Evolutionary conservation across 1,140 invertebrate species (phyloP).

Genomic region (Coenobita brevimanus): DNA sequence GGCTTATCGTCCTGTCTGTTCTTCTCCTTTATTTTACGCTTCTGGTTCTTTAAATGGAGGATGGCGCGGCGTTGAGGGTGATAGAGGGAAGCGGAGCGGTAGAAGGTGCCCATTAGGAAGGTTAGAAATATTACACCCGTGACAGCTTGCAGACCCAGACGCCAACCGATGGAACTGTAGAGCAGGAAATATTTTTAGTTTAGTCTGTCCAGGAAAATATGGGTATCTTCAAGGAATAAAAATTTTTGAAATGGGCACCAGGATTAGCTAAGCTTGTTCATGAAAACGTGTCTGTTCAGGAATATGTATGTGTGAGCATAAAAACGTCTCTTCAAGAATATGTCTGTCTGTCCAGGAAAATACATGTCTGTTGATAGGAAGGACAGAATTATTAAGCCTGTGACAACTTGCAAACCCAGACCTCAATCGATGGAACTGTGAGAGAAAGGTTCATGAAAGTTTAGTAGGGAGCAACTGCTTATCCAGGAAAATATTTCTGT

Average conservation of each 20-base stretch:
- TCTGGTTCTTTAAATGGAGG: constrained; percentile 92
- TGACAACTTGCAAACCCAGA: not conserved
- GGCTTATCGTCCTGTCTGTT: constrained; percentile 80
- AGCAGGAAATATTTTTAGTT: not conserved
- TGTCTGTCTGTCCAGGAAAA: no score
- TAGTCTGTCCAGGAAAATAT: not conserved
- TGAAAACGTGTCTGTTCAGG: not conserved
- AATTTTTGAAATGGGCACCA: no score
- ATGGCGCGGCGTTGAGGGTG: constrained; percentile 92
- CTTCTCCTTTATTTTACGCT: constrained; percentile 79
- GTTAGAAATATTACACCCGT: constrained; percentile 88
- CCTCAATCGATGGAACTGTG: not conserved
- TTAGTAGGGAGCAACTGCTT: no score
- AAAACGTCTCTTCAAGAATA: no score
- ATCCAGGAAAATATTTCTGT: no score
- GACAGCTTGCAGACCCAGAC: constrained; percentile 87
- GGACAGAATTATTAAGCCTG: no score
- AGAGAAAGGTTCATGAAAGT: not conserved
- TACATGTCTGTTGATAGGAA: no score
- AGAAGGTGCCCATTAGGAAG: constrained; percentile 91
- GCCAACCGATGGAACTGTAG: constrained; percentile 88
- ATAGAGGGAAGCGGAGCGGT: constrained; percentile 90
- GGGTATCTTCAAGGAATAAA: no score
- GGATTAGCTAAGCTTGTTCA: not conserved
- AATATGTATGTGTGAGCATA: not conserved